Conservation (phyloP, 2,888 invertebrate genomes). For the Lordiphosa andalusiaca region DNA sequence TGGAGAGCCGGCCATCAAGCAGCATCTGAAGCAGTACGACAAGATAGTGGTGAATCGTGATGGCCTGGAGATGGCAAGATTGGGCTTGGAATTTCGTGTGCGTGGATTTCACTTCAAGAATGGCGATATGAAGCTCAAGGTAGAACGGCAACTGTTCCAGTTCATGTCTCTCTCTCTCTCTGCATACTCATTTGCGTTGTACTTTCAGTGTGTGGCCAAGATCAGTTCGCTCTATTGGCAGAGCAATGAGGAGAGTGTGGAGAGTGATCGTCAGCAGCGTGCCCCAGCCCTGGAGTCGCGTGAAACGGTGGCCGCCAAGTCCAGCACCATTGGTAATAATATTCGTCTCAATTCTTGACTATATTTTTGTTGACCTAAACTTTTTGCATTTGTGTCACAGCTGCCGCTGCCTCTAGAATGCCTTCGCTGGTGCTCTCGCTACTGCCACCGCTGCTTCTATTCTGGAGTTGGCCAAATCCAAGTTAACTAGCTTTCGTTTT, state of each 20-base stretch:
- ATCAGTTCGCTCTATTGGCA: slow-evolving; percentile 92
- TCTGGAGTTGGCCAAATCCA: slow-evolving; percentile 47
- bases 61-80: slow-evolving; percentile 87
- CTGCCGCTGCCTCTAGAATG: slow-evolving; percentile 42
- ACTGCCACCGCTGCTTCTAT: slow-evolving; percentile 47
- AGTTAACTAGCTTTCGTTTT: slow-evolving; percentile 49
- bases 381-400: slow-evolving; percentile 19
- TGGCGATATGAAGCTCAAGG: slow-evolving; percentile 92
- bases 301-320: slow-evolving; percentile 84
- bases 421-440: slow-evolving; percentile 44
- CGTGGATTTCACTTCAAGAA: slow-evolving; percentile 89
- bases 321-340: slow-evolving; percentile 85
- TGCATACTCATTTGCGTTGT: not conserved
- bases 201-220: slow-evolving; percentile 88
- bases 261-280: slow-evolving; percentile 87
- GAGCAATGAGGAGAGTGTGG: slow-evolving; percentile 93
- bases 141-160: slow-evolving; percentile 60
- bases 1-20: slow-evolving; percentile 86
- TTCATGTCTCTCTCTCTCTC: rapidly evolving
- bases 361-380: not conserved
- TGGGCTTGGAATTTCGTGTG: slow-evolving; percentile 90
- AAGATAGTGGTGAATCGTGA: slow-evolving; percentile 82
- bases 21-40: slow-evolving; percentile 81
- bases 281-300: slow-evolving; percentile 89
- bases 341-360: not conserved